phyloP scores from a whole-genome alignment of 1,140 invertebrate species.

The Heliothis virescens region DNA sequence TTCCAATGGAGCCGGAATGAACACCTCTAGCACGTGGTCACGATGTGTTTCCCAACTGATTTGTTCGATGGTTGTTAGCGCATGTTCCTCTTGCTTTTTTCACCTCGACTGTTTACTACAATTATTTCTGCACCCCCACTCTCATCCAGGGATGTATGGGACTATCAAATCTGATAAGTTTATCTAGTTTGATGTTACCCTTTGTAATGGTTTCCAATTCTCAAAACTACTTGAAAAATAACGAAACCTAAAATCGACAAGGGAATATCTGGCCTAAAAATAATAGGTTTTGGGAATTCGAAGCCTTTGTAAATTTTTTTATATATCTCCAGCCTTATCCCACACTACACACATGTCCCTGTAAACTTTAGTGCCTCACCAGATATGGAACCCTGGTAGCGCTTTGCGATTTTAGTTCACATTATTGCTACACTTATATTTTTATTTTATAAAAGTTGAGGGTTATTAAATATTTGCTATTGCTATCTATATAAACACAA shows the following conservation, averaged over 20 bases:
- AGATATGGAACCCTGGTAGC: conserved; percentile 31
- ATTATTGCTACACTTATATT: conserved; percentile 14
- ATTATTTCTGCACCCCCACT: conserved; percentile 51
- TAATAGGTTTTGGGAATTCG: conserved; percentile 6
- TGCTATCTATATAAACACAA: conserved; percentile 12
- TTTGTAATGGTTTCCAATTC: conserved; percentile 22
- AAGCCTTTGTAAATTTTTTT: conserved; percentile 27
- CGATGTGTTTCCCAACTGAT: conserved; percentile 45
- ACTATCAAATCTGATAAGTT: conserved; percentile 28
- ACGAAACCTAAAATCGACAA: not conserved
- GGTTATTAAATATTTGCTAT: conserved; percentile 20
- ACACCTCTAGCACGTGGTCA: conserved; percentile 23
- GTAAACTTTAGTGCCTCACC: conserved; percentile 39
- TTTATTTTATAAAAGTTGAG: conserved; percentile 8
- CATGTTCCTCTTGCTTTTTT: conserved; percentile 81
- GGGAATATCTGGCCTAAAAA: not conserved
- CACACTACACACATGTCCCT: conserved; percentile 25
- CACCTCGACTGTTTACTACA: conserved; percentile 51
- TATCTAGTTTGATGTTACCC: conserved; percentile 38
- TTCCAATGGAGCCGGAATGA: conserved; percentile 36
- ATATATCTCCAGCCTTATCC: conserved; percentile 11
- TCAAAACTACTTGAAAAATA: not conserved
- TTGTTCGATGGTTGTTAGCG: conserved; percentile 80
- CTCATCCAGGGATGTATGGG: conserved; percentile 41
- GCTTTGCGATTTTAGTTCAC: conserved; percentile 34